Evolutionary conservation across 2,888 invertebrate species (phyloP).

Genomic region (Neuroscelio doddi): DNA sequence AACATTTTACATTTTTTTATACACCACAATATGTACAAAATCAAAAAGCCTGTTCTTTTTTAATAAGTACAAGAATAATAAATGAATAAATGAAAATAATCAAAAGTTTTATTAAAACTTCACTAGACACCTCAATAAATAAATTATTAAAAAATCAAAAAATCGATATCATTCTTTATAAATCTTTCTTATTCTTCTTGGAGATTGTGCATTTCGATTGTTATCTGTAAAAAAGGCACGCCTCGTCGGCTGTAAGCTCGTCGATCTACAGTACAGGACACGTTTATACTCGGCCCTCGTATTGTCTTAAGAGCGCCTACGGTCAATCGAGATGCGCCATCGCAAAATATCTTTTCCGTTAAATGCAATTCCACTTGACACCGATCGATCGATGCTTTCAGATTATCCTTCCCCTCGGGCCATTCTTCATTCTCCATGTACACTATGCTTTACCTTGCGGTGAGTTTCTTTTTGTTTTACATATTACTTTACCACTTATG

Average conservation of each 20-base stretch:
- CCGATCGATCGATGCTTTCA: slow-evolving; percentile 64
- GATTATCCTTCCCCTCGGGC: slow-evolving; percentile 92
- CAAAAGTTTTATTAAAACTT: too few species aligned
- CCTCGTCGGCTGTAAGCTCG: background rate
- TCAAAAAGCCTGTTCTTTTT: too few species aligned
- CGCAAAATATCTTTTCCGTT: slow-evolving; percentile 38
- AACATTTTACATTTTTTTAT: too few species aligned
- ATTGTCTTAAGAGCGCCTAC: slow-evolving; percentile 31
- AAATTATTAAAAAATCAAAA: too few species aligned
- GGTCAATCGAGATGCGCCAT: slow-evolving; percentile 37
- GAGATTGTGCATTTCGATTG: slow-evolving; percentile 12
- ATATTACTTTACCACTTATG: slow-evolving; percentile 12
- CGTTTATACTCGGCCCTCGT: slow-evolving; percentile 9
- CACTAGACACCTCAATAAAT: too few species aligned
- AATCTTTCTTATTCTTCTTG: slow-evolving; percentile 5
- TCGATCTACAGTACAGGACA: background rate
- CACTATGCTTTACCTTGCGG: slow-evolving; percentile 88
- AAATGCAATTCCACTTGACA: slow-evolving; percentile 54
- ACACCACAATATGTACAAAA: too few species aligned
- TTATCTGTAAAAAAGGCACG: slow-evolving; percentile 3
- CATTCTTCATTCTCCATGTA: slow-evolving; percentile 93
- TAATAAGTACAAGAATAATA: too few species aligned
- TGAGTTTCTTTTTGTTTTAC: slow-evolving; percentile 73
- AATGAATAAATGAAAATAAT: too few species aligned
- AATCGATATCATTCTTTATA: too few species aligned